A percentile compares a stretch with the other conserved stretches of the same genome.
These are phyloP conservation scores for Exocentrus adspersus DNA, from an alignment of 2,888 invertebrate species.

Conservation along the genomic window DNA sequence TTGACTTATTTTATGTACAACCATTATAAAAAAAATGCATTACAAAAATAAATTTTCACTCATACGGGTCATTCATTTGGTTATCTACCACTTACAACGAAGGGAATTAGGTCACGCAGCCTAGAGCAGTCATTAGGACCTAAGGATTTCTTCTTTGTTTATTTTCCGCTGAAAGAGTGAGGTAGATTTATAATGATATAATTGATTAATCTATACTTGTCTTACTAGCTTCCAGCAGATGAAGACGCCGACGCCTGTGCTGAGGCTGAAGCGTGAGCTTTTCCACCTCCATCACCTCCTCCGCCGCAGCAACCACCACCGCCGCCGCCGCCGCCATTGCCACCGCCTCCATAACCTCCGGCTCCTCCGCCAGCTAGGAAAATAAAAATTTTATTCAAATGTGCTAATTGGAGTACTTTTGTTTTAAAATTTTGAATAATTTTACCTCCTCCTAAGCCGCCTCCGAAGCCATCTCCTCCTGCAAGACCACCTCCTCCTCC, in stretches of 20 bases:
- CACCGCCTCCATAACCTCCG: constrained; percentile 8
- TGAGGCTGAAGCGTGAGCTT: constrained; percentile 27
- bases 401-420: too few relatives aligned
- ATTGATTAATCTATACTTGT: background rate
- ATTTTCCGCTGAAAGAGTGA: constrained; percentile 22
- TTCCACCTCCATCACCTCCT: constrained; percentile 17
- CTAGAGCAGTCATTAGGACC: background rate
- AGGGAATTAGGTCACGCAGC: background rate
- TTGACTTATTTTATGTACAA: background rate
- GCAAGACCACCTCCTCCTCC: constrained; percentile 17
- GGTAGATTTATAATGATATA: background rate
- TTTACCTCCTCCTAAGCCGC: constrained; percentile 18
- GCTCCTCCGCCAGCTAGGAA: constrained; percentile 14
- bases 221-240: constrained; percentile 34
- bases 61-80: background rate
- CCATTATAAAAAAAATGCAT: too few relatives aligned
- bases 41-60: background rate
- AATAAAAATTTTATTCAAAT: too few relatives aligned
- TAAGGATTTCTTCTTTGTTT: constrained; percentile 6
- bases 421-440: background rate
- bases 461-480: constrained; percentile 16
- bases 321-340: constrained; percentile 24
- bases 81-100: background rate
- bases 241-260: constrained; percentile 25
- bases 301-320: constrained; percentile 11